Evolutionary conservation across 2,797 vertebrate genomes (phyloP), one percentile per base, ranked within the genome.

Genomic region (Anisognathus igniventris): DNA sequence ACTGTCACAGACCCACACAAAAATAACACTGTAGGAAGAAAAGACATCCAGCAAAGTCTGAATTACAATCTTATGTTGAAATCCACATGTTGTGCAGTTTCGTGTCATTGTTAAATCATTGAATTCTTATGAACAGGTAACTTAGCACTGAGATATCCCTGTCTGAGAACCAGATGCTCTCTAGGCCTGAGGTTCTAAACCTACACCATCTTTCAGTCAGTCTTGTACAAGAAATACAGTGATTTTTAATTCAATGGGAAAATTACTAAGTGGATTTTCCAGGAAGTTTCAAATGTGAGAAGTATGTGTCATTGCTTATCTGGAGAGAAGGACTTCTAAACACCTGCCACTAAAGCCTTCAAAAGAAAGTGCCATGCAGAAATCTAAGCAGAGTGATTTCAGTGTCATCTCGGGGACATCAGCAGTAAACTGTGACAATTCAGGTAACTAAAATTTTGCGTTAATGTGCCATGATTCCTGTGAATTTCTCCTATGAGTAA

Each of bases 41-140:
- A 81, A 51, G 71, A 40, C n/a, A 78, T 56, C 33, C 37, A 47
- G 35, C 50, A 56, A 79, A 56, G 25, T 21, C 53, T 53, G 23
- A 51, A 37, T 42, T 54, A 39, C 28, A 53, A 9, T 64, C 31
- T 37, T 64, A 67, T 1, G 47, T n/a, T 54, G 31, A n/a, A 54
- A 54, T 54, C 31, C 75, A 35, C 44, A 65, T 9, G 22, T 65
- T 93, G 35, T 28, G 33, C 51, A 78, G 22, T 80, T 92, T 95
- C 81, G 40, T 90, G 35, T 65, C 60, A 48, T 16, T 78, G 64
- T 91, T 75, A 96, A 96, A 79, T 85, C 77, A 66, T 44, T 96
- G 51, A 86, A 81, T 91, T 96, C 48, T 85, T 91, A 80, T 74
- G 54, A 89, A 92, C 19, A 57, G 62, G 22, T 95, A 83, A 71